Evolutionary conservation across 2,888 invertebrate species (phyloP), one percentile per base, ranked within the genome.

Genomic region (Chrysotoxum bicinctum): DNA sequence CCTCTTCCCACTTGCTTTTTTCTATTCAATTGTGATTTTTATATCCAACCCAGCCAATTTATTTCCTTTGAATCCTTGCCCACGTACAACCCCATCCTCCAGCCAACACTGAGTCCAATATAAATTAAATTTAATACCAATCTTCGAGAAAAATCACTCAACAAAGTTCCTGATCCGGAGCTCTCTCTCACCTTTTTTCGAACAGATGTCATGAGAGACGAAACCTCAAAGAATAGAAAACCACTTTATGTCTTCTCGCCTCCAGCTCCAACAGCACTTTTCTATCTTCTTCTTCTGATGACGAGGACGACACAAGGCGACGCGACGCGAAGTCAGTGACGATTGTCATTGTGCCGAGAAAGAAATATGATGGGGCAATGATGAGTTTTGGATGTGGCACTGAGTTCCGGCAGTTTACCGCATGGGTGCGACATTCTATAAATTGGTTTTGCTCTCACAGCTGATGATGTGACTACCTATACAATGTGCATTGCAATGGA

Each of bases 361-460:
- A 62, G 74, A 74, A 79, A 79, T 84, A 84, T 84, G 83, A 84
- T 70, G 74, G 64, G 75, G 58, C 64, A 45, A 60, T 84, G 83
- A 84, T 84, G 83, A 75, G 83, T 70, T 84, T 70, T 66, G 62
- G 64, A 78, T 79, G 35, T 84, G 80, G 80, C 40, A 66, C 52
- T 16, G 74, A 66, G 75, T 84, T 84, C 80, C 84, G 75, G 75
- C 70, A 80, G 66, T 68, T 79, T 74, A 74, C 56, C 69, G 40
- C 56, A 74, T 83, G 74, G 83, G 84, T 84, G 84, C 80, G 83
- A 78, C 77, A 77, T 73, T 83, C 73, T 79, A 82, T 70, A 83
- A 83, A 83, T 83, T 83, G 79, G 66, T 70, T 69, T 74, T 26
- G 40, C 16, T 16, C 26, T 40, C 19, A 10, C 30, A 23, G 10